phyloP scores from a whole-genome alignment of 2,797 vertebrate species.

The Hipposideros larvatus region DNA sequence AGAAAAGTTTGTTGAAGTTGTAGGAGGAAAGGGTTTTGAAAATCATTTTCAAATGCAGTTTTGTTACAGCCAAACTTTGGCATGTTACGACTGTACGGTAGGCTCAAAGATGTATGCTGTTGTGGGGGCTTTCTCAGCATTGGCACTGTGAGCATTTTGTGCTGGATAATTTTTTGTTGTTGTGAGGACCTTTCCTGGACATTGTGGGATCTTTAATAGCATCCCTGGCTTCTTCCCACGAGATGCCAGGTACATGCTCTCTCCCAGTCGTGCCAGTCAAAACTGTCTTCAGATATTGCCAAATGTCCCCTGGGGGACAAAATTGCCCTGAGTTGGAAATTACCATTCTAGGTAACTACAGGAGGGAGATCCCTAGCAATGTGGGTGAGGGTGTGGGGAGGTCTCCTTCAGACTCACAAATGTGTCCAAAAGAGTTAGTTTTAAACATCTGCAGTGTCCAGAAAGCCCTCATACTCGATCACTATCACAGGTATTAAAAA shows the following conservation, averaged over 20 bases:
- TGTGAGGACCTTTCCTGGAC: background rate
- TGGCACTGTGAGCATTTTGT: background rate
- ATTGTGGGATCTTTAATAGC: background rate
- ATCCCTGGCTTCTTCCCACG: background rate
- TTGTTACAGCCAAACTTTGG: background rate
- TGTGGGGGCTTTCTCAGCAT: background rate
- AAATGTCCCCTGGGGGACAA: background rate
- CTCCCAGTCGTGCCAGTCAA: background rate
- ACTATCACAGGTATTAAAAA: background rate
- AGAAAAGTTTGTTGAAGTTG: conserved; percentile 7
- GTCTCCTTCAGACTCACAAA: background rate
- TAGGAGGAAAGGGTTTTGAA: background rate
- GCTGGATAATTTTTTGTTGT: background rate
- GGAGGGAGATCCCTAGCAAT: background rate
- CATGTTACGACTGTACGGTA: background rate
- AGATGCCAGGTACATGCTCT: background rate
- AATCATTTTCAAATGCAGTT: conserved; percentile 15
- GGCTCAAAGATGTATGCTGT: background rate
- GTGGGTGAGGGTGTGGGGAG: accelerated
- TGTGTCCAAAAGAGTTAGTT: background rate
- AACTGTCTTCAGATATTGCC: background rate
- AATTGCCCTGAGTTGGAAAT: background rate
- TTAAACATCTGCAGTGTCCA: background rate
- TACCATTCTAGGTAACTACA: background rate
- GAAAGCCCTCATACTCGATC: background rate